phyloP scores from a whole-genome alignment of 2,113 vertebrate species.

The Ictalurus furcatus region DNA sequence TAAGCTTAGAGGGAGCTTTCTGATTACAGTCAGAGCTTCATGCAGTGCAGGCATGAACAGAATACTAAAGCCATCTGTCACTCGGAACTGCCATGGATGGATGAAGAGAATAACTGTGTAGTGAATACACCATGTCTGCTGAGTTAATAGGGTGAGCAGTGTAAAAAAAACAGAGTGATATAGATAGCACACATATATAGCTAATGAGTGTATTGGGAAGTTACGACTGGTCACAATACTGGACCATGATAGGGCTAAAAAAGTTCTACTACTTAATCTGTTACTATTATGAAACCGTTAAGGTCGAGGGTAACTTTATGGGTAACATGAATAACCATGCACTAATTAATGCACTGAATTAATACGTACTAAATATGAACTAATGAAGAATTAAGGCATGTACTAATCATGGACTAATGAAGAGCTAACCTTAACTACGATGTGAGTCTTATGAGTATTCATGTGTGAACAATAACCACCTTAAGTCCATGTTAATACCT shows the following conservation, averaged over 20 bases:
- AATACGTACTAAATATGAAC: no score
- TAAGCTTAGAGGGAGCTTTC: constrained; percentile 65
- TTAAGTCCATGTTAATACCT: no score
- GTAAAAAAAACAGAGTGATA: background rate
- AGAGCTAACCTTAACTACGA: no score
- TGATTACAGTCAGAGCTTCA: constrained; percentile 62
- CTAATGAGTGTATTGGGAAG: background rate
- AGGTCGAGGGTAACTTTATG: no score
- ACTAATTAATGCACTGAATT: no score
- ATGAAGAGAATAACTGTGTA: constrained; percentile 41
- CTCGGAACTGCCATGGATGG: constrained; percentile 54
- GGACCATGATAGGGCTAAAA: background rate
- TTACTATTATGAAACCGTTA: background rate
- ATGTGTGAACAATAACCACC: background rate
- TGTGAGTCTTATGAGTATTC: no score
- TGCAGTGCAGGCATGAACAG: constrained; percentile 61
- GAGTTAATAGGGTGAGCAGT: background rate
- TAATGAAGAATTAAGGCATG: no score
- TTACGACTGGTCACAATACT: background rate
- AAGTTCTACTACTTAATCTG: background rate
- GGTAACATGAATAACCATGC: no score
- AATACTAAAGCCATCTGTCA: constrained; percentile 72
- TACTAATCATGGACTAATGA: no score
- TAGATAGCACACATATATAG: background rate
- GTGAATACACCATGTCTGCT: constrained; percentile 23